Conservation (phyloP, 1,140 invertebrate genomes). For the Tigriopus japonicus region DNA sequence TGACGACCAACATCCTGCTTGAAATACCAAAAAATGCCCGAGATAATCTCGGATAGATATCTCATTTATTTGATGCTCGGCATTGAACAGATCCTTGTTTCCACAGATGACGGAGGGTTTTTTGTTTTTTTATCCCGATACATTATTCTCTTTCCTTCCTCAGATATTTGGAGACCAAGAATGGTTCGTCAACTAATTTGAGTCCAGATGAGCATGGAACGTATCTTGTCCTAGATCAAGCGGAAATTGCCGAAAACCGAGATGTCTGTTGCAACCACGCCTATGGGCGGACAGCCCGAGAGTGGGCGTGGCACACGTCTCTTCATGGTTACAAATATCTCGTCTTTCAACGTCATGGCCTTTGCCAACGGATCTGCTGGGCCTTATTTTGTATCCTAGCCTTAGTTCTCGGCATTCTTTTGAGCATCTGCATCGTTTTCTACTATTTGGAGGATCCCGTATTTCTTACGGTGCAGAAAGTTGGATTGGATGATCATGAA, state of each 20-base stretch:
- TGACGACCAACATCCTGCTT: too few species aligned
- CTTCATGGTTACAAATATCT: constrained; percentile 9
- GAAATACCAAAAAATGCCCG: too few species aligned
- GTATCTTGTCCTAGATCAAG: constrained; percentile 2
- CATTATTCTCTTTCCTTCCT: too few species aligned
- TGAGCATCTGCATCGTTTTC: background rate
- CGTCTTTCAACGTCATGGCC: background rate
- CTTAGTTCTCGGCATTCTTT: background rate
- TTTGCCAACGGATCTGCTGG: background rate
- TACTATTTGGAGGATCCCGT: too few species aligned
- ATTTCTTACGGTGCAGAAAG: background rate
- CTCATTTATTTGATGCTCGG: too few species aligned
- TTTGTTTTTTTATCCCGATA: too few species aligned
- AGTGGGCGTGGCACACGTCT: constrained; percentile 2
- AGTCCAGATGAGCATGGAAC: too few species aligned
- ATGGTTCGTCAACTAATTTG: too few species aligned
- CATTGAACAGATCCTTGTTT: too few species aligned
- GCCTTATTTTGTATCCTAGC: background rate
- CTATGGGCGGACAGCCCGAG: constrained; percentile 1
- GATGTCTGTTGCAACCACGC: constrained; percentile 6
- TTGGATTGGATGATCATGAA: background rate
- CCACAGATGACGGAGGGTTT: too few species aligned
- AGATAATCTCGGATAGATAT: too few species aligned
- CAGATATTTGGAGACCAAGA: too few species aligned
- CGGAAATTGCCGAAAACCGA: background rate